Conservation (phyloP, 2,797 vertebrate species). For the Lepilemur septentrionalis region DNA sequence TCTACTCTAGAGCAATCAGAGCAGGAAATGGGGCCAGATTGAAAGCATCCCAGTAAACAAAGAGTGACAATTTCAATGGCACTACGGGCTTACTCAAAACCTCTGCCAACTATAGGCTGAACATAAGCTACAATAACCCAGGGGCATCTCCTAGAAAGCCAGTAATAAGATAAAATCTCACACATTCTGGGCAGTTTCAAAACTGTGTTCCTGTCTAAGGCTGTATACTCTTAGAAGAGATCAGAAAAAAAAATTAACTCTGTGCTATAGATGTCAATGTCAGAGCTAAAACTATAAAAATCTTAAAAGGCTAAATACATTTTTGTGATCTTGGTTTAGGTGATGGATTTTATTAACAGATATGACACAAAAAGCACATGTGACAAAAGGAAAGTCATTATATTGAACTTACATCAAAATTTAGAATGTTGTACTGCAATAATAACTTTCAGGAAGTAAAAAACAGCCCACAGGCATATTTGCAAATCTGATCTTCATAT, state of each 20-base stretch:
- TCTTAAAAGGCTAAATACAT: background rate
- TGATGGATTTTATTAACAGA: background rate
- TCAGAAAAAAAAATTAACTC: background rate
- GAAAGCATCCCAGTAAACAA: background rate
- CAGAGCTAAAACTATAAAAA: background rate
- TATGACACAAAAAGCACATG: background rate
- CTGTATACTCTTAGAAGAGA: background rate
- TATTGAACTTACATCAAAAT: background rate
- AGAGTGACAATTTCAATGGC: background rate
- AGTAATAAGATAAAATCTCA: background rate
- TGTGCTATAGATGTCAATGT: background rate
- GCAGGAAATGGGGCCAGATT: background rate
- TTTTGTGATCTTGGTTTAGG: background rate
- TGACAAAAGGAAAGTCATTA: background rate
- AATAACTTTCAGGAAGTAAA: background rate
- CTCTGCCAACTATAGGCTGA: background rate
- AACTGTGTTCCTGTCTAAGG: background rate
- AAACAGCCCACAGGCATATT: background rate
- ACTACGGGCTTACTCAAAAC: background rate
- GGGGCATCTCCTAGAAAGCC: background rate
- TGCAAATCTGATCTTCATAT: background rate
- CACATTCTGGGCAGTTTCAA: background rate
- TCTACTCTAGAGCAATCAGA: background rate
- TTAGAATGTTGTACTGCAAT: background rate
- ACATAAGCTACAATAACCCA: background rate